These are phyloP conservation scores for Tiliacea aurago DNA, from an alignment of 2,888 invertebrate genomes.

Conservation along the genomic window DNA sequence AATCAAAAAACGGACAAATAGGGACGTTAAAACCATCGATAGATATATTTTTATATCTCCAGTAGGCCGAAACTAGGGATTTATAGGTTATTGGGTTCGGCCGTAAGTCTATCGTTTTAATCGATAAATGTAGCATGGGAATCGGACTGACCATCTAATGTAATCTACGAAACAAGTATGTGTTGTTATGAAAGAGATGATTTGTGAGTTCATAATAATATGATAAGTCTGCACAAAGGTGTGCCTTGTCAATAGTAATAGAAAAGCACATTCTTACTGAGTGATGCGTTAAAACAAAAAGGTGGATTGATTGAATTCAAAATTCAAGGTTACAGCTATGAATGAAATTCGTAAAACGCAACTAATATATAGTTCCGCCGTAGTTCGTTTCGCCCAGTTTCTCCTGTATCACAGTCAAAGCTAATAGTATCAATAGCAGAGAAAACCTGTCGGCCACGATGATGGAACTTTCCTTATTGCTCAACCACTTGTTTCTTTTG, in stretches of 20 bases:
- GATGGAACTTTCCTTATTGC: neutral
- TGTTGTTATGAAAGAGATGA: neutral
- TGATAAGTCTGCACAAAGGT: neutral
- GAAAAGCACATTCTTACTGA: neutral
- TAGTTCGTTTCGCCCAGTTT: too few relatives aligned
- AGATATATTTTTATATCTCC: too few relatives aligned
- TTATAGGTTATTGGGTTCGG: too few relatives aligned
- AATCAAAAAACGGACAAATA: too few relatives aligned
- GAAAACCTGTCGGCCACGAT: neutral
- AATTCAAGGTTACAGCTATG: too few relatives aligned
- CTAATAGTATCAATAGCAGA: neutral
- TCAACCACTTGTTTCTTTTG: neutral
- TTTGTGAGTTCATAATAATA: too few relatives aligned
- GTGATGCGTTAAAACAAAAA: neutral
- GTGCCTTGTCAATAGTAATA: conserved; percentile 9
- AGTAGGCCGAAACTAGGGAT: too few relatives aligned
- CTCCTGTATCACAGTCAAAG: neutral
- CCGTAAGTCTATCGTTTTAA: neutral
- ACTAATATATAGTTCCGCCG: neutral
- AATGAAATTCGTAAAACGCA: neutral
- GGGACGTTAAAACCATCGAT: too few relatives aligned
- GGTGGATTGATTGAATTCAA: neutral
- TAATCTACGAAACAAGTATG: too few relatives aligned
- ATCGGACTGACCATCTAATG: neutral
- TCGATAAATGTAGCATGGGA: too few relatives aligned